Evolutionary conservation across 2,797 vertebrate genomes (phyloP), one percentile per base, ranked within the genome.

Genomic region (Mus spretus): DNA sequence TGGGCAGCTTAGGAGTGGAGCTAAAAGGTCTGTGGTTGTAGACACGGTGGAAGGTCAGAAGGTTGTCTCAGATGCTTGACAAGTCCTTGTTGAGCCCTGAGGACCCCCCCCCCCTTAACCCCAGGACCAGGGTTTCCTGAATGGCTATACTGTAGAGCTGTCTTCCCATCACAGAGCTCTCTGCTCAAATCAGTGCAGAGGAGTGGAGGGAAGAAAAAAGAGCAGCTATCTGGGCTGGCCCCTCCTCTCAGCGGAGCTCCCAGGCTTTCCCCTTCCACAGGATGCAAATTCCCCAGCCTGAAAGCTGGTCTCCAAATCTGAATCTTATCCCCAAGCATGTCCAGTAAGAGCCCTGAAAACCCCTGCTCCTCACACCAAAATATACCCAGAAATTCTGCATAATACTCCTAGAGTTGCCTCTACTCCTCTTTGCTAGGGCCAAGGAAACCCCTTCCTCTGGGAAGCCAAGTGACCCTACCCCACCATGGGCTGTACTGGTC

Each of bases 91-190:
- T 57, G 79, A 55, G 26, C 89, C 28, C 34, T 34, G 34, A 81
- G 87, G 55, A n/a, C n/a, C 11, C 14, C 79, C 70, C 19, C 22
- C 19, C 79, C 70, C 11, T 26, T 55, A 19, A 44, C 34, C 22
- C 82, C 19, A 59, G 72, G 65, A 65, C 90, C 13, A 50, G 93
- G 82, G 40, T 78, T 95, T 93, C 93, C 92, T 94, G 88, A 81
- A 61, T 67, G 70, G 44, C 24, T 6, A 55, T 1, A 40, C 53
- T 44, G 83, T 50, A 17, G 57, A 63, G 83, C 47, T 63, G 44
- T 1, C 24, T 77, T 70, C 44, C 55, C 20, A 0, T 3, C n/a
- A 31, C 67, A 40, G 55, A 26, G n/a, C 59, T 19, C 77, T 67
- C 86, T 65, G 44, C 78, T 44, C 77, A 50, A 57, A 17, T 63